Conservation (phyloP, 2,797 vertebrate genomes). For the Alosa sapidissima region DNA sequence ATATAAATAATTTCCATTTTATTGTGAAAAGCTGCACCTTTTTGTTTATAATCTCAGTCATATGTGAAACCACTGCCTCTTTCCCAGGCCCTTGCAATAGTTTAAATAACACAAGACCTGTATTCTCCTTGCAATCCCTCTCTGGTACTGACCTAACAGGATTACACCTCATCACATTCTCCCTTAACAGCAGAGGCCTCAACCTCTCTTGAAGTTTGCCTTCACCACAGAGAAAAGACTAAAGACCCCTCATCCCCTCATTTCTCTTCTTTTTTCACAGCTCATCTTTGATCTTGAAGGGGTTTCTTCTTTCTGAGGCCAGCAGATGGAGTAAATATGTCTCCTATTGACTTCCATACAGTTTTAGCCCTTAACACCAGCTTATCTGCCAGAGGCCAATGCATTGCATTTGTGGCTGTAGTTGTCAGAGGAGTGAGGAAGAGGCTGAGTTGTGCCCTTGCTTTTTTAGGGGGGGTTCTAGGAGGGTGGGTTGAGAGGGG, state of each 20-base stretch:
- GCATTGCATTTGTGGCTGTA: slow-evolving; percentile 74
- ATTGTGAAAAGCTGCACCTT: background rate
- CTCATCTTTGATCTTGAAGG: slow-evolving; percentile 73
- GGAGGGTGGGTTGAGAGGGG: slow-evolving; percentile 70
- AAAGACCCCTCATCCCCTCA: slow-evolving; percentile 48
- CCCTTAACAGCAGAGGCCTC: background rate
- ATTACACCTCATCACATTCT: slow-evolving; percentile 60
- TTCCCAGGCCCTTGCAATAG: background rate
- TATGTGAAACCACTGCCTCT: background rate
- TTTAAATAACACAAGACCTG: slow-evolving; percentile 8
- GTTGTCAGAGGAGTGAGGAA: slow-evolving; percentile 73
- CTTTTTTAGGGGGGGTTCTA: slow-evolving; percentile 66
- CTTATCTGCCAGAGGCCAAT: slow-evolving; percentile 77
- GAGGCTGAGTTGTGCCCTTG: slow-evolving; percentile 68
- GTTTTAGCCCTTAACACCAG: slow-evolving; percentile 80
- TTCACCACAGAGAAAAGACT: slow-evolving; percentile 40
- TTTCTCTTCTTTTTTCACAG: slow-evolving; percentile 60
- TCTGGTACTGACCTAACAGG: slow-evolving; percentile 54
- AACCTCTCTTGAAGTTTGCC: slow-evolving; percentile 15
- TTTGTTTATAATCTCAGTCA: background rate
- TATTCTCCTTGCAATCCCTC: slow-evolving; percentile 11
- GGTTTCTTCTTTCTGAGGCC: slow-evolving; percentile 70
- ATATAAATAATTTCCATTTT: background rate
- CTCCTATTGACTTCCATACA: slow-evolving; percentile 68
- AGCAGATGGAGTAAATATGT: slow-evolving; percentile 85